phyloP scores from a whole-genome alignment of 2,888 invertebrate species.

The Apoda limacodes region DNA sequence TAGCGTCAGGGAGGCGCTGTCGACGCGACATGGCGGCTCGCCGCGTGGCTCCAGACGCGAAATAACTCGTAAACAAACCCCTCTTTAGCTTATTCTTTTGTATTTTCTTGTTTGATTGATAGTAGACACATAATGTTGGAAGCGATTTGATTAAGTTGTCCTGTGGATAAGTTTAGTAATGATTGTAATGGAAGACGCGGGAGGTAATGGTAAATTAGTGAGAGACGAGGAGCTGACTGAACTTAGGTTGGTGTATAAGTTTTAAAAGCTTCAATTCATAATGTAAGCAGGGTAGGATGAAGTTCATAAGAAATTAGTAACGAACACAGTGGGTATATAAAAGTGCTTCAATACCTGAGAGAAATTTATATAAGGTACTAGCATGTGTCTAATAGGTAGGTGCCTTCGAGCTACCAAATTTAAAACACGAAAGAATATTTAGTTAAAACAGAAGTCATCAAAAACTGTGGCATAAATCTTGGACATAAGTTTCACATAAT shows the following conservation, averaged over 20 bases:
- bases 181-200: too few relatives aligned
- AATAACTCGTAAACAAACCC: slow-evolving; percentile 24
- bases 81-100: slow-evolving; percentile 20
- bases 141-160: slow-evolving; percentile 5
- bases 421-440: too few relatives aligned
- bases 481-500: too few relatives aligned
- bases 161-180: too few relatives aligned
- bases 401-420: too few relatives aligned
- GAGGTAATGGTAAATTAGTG: slow-evolving; percentile 9
- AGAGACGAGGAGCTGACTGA: neutral
- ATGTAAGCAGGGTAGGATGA: slow-evolving; percentile 11
- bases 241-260: slow-evolving; percentile 1
- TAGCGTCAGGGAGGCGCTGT: slow-evolving; percentile 27
- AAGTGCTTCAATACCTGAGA: too few relatives aligned
- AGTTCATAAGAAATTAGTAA: too few relatives aligned
- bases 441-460: too few relatives aligned
- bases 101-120: slow-evolving; percentile 24
- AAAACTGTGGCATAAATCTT: too few relatives aligned
- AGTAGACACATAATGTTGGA: slow-evolving; percentile 17
- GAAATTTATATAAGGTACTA: too few relatives aligned
- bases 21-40: slow-evolving; percentile 24
- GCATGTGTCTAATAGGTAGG: too few relatives aligned
- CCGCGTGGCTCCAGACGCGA: slow-evolving; percentile 23
- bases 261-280: slow-evolving; percentile 9
- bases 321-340: too few relatives aligned